Evolutionary conservation across 2,888 invertebrate genomes (phyloP), one percentile per base, ranked within the genome.

Genomic region (Piscicola geometra): DNA sequence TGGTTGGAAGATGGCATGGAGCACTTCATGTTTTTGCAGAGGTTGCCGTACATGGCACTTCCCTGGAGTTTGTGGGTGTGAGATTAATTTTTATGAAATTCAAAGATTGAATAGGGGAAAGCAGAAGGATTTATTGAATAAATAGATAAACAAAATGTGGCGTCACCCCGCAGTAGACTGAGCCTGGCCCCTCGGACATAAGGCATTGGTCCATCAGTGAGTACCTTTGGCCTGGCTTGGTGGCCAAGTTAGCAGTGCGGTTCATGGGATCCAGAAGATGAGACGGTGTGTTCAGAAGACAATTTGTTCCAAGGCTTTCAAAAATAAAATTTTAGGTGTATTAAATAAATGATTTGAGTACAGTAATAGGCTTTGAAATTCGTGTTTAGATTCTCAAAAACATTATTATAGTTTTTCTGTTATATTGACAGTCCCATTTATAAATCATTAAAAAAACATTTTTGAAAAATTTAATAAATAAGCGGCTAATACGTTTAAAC

Each of bases 101-200:
- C n/a, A n/a, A n/a, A n/a, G n/a, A n/a, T n/a, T n/a, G n/a, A n/a
- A n/a, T n/a, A n/a, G n/a, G n/a, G n/a, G n/a, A n/a, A n/a, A n/a
- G n/a, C n/a, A n/a, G n/a, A n/a, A n/a, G n/a, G n/a, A n/a, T n/a
- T n/a, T n/a, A n/a, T n/a, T n/a, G n/a, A n/a, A n/a, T n/a, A n/a
- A n/a, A n/a, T n/a, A n/a, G n/a, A n/a, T n/a, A n/a, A n/a, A n/a
- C n/a, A n/a, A n/a, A n/a, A n/a, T n/a, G n/a, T n/a, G n/a, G n/a
- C n/a, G n/a, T n/a, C n/a, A 56, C 60, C 60, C 60, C 60, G 25
- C 60, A 56, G 25, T 56, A 56, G n/a, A 5, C n/a, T 18, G 60
- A 56, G 3, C 60, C 60, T 5, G 5, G 5, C 25, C 60, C 60
- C 3, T 56, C 9, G 21, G 60, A 5, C 3, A 56, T 56, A 5